These are phyloP conservation scores for Brachyhypopomus gauderio DNA, from an alignment of 2,113 vertebrate species.

Conservation along the genomic window DNA sequence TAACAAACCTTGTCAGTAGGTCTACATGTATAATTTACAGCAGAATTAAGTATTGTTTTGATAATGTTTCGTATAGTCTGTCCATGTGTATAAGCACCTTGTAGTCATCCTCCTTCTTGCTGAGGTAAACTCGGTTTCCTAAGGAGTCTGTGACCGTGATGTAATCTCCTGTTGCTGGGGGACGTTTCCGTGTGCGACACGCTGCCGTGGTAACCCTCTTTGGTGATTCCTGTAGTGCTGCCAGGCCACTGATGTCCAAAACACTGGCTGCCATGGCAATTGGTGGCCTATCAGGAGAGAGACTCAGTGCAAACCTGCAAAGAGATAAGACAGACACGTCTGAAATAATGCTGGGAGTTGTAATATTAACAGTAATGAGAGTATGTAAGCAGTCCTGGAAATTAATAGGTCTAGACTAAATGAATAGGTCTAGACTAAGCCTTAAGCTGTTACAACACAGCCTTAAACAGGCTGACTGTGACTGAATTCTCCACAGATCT, in stretches of 20 bases:
- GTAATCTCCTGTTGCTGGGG: constrained; percentile 87
- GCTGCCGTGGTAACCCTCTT: constrained; percentile 8
- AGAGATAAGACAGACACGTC: background rate
- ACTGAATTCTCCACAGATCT: too few species aligned
- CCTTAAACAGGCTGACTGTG: too few species aligned
- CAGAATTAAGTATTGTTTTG: too few species aligned
- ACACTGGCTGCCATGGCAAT: background rate
- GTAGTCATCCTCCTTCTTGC: constrained; percentile 71
- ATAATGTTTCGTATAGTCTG: too few species aligned
- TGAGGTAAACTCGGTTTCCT: constrained; percentile 85
- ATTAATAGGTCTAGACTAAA: too few species aligned
- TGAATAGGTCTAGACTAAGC: too few species aligned
- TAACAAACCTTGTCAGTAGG: too few species aligned
- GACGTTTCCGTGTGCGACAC: constrained; percentile 75
- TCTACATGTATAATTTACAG: too few species aligned
- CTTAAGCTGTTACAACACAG: too few species aligned
- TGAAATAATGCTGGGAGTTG: too few species aligned
- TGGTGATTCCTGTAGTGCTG: constrained; percentile 57
- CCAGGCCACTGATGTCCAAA: constrained; percentile 73
- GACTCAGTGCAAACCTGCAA: constrained; percentile 20
- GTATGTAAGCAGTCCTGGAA: too few species aligned
- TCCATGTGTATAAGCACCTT: constrained; percentile 56
- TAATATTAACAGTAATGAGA: too few species aligned
- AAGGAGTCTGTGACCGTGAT: constrained; percentile 84
- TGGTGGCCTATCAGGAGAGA: constrained; percentile 39